Evolutionary conservation across 2,888 invertebrate species (phyloP).

Genomic region (Drosophila percnosoma): DNA sequence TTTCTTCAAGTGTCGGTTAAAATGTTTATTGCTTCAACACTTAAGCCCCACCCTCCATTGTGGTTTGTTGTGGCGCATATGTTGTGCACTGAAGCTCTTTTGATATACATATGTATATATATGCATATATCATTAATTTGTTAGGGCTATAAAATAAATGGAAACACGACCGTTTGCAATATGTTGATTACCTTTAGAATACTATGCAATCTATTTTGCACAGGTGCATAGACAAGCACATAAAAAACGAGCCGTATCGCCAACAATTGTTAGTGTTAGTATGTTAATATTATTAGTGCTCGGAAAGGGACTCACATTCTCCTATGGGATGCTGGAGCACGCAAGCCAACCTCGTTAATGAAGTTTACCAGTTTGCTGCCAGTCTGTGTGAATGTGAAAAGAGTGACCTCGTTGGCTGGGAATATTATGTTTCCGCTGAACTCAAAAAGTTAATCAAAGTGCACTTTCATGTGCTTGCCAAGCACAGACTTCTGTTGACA

Average conservation of each 20-base stretch:
- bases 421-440: background rate
- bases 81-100: conserved; percentile 17
- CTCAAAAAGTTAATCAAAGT: conserved; percentile 28
- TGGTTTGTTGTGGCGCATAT: conserved; percentile 1
- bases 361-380: conserved; percentile 42
- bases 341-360: conserved; percentile 38
- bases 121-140: conserved; percentile 27
- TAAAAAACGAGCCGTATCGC: conserved; percentile 8
- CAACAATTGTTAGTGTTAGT: conserved; percentile 10
- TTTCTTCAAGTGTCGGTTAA: conserved; percentile 6
- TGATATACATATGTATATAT: conserved; percentile 25
- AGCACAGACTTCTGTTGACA: background rate
- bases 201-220: conserved; percentile 44
- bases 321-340: conserved; percentile 4
- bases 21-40: conserved; percentile 45
- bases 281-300: conserved; percentile 56
- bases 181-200: conserved; percentile 60
- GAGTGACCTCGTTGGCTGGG: conserved; percentile 22
- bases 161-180: conserved; percentile 37
- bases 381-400: conserved; percentile 16
- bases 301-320: conserved; percentile 1
- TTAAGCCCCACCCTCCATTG: conserved; percentile 4
- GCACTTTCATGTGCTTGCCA: conserved; percentile 21
- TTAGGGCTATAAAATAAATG: conserved; percentile 41
- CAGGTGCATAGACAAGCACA: background rate